phyloP scores from a whole-genome alignment of 2,113 vertebrate genomes.

The Ptyas mucosa region DNA sequence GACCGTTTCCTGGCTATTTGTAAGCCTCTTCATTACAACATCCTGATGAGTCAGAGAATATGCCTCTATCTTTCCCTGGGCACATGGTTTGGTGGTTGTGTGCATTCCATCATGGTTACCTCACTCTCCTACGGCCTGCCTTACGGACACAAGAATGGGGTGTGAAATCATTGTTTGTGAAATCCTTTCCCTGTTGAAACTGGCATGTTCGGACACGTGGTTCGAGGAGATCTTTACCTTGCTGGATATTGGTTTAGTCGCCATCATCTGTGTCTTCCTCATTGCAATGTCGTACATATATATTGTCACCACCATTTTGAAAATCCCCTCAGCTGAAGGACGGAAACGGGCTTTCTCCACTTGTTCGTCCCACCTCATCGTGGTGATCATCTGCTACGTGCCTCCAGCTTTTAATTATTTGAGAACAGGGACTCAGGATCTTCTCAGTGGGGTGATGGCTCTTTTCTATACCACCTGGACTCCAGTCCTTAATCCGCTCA shows the following conservation, averaged over 20 bases:
- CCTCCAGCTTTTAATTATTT: conserved; percentile 57
- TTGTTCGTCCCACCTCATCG: conserved; percentile 53
- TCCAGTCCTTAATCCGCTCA: conserved; percentile 54
- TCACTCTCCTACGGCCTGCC: conserved; percentile 54
- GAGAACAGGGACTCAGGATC: conserved; percentile 36
- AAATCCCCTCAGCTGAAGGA: conserved; percentile 35
- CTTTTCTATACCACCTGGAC: conserved; percentile 59
- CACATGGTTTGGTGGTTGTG: conserved; percentile 57
- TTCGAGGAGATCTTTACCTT: conserved; percentile 57
- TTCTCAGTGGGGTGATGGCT: conserved; percentile 42
- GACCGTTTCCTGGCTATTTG: conserved; percentile 63
- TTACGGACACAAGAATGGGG: conserved; percentile 52
- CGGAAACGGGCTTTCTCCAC: conserved; percentile 52
- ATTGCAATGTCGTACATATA: conserved; percentile 58
- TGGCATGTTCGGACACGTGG: conserved; percentile 55
- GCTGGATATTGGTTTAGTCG: conserved; percentile 60
- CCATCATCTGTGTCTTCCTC: conserved; percentile 54
- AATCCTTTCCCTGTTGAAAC: conserved; percentile 50
- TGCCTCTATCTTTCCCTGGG: conserved; percentile 55
- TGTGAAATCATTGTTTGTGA: conserved; percentile 65
- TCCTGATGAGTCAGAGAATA: conserved; percentile 48
- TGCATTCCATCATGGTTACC: conserved; percentile 64
- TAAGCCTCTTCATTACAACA: conserved; percentile 57
- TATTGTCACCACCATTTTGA: conserved; percentile 49
- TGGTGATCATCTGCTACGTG: conserved; percentile 53